Base-by-base conservation (phyloP, 2,113 vertebrate genomes). In the Melanocharis versteri region DNA sequence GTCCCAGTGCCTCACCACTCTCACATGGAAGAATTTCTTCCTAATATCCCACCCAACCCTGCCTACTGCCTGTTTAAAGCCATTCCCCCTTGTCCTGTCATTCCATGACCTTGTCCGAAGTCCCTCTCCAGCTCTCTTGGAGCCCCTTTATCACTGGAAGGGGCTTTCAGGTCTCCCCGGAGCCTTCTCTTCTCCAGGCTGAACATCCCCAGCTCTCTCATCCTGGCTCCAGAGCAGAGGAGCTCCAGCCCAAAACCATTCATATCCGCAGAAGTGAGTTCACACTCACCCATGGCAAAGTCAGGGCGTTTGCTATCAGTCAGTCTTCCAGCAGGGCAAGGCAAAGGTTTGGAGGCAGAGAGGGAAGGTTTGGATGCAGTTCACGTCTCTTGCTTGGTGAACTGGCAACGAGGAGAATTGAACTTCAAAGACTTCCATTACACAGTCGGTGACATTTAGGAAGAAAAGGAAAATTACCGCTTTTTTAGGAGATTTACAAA, bases 361-460 rank as follows among this genome's bases (percentile, higher is more conserved):
- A 47, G 47, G 40, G 54, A 53, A 82, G 57, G 23, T 95, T 82
- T 86, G 80, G 48, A 94, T 92, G 78, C 87, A 72, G 45, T 45
- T 83, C 96, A 87, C 42, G 11, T 96, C 94, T 79, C 68, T 40
- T 48, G 18, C 70, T 90, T 68, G 88, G 88, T 80, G 90, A 90
- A 64, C 61, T 58, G 93, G 87, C 90, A 65, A 84, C 5, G n/a
- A 53, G 33, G 73, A 77, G 93, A 95, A 79, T 48, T 10, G 13
- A 95, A 94, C 95, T 97, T 97, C 95, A 97, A 95, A 97, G 94
- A 58, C 94, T 87, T 78, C 83, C 54, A 40, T 66, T 87, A 83
- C 93, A 91, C 80, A 97, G 87, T 58, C 72, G 13, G 96, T 96
- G 94, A 94, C 91, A 96, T 96, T 97, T 96, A 82, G 75, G 72